Evolutionary conservation across 2,797 vertebrate genomes (phyloP), one percentile per base, ranked within the genome.

Genomic region (Rhinoraja longicauda): DNA sequence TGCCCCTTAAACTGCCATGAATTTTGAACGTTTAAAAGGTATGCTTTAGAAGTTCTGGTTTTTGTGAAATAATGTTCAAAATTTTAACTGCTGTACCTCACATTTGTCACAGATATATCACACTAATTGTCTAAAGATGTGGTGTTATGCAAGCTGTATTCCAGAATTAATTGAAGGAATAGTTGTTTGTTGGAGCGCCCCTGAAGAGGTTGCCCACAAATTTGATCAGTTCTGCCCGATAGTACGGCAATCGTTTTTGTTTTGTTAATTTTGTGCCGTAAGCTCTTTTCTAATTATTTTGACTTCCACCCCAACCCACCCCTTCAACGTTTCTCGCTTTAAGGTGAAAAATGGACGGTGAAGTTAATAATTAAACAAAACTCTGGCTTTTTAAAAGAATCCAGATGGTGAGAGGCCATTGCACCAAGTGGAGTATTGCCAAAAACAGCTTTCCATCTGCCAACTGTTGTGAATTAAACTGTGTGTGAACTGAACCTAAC

Each of bases 401-500:
- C 82, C 82, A 86, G 82, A 62, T 86, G 57, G 57, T 86, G 82
- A 86, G 82, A 86, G 57, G 82, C 82, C 82, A 86, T 86, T 86
- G 57, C 82, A 62, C 4, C 7, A 32, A 62, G 13, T 86, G 82
- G 82, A 86, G n/a, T 8, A 62, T 62, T 86, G 57, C 82, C 82
- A 86, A 86, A 15, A 19, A 86, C 86, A 86, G 29, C 82, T n/a
- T 29, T 62, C 10, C n/a, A n/a, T 86, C 82, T 86, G 82, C 82
- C 82, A 86, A 62, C 82, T 62, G 57, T 86, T 86, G 26, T 62
- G 57, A 86, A 86, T 62, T 86, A 86, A 86, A 86, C 82, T 86
- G 82, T 32, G 24, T 82, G 32, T 64, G 82, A 86, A 86, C 82
- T 86, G 57, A 86, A 86, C 82, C 29, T 59, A 57, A 62, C 82